phyloP scores from a whole-genome alignment of 2,888 invertebrate species.

The Gibbula magus region DNA sequence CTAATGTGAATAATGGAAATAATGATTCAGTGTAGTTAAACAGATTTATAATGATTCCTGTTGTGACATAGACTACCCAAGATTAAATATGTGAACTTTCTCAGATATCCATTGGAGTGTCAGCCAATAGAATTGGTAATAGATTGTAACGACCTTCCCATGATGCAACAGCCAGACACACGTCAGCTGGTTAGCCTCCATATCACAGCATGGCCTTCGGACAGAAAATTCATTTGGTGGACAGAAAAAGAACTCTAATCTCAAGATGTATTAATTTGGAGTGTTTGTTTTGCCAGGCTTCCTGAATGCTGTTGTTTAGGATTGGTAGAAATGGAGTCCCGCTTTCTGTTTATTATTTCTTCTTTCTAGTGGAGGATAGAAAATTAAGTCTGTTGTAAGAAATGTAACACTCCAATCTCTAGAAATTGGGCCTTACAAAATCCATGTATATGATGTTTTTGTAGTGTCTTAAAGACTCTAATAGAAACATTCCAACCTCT shows the following conservation, averaged over 20 bases:
- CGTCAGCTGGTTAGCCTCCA: neutral
- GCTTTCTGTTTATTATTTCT: neutral
- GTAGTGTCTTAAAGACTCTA: too few species aligned
- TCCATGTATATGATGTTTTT: too few species aligned
- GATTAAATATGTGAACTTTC: neutral
- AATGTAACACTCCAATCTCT: too few species aligned
- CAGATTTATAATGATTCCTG: too few species aligned
- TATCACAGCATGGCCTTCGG: neutral
- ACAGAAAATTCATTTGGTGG: neutral
- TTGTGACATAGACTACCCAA: neutral
- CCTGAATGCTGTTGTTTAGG: neutral
- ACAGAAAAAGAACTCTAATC: neutral
- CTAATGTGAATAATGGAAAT: too few species aligned
- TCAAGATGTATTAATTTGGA: neutral
- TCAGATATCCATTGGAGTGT: neutral
- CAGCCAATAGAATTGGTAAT: slow-evolving; percentile 1
- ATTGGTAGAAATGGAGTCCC: neutral
- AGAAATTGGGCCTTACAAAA: too few species aligned
- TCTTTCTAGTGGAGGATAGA: neutral
- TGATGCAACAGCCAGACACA: slow-evolving; percentile 4
- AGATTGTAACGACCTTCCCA: slow-evolving; percentile 18
- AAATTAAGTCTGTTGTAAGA: neutral
- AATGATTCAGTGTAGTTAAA: too few species aligned
- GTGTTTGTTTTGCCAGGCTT: neutral
- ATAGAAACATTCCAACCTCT: too few species aligned